These are phyloP conservation scores for Pheosia gnoma DNA, from an alignment of 2,888 invertebrate species.

Conservation along the genomic window DNA sequence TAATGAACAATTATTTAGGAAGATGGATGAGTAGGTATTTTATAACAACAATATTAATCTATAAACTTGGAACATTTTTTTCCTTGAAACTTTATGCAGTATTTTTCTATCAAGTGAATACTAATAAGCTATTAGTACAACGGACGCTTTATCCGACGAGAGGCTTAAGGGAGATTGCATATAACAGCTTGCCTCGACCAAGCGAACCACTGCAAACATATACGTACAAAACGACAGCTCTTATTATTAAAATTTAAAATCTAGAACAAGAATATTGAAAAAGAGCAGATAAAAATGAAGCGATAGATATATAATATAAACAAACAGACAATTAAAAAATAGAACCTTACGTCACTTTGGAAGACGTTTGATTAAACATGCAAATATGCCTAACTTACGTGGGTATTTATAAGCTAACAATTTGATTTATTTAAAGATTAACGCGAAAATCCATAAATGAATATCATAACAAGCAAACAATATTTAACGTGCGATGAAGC, in stretches of 20 bases:
- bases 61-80: too few species aligned
- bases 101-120: constrained; percentile 11
- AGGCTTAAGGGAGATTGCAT: neutral
- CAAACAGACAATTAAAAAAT: constrained; percentile 33
- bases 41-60: too few species aligned
- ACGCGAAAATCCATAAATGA: constrained; percentile 32
- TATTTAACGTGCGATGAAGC: constrained; percentile 67
- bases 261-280: constrained; percentile 14
- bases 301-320: constrained; percentile 24
- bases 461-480: constrained; percentile 41
- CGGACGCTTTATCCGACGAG: neutral
- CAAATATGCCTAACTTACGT: constrained; percentile 76
- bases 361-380: constrained; percentile 82
- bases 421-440: constrained; percentile 51
- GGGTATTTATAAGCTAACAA: constrained; percentile 59
- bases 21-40: too few species aligned
- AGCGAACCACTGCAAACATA: constrained; percentile 26
- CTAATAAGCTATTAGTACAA: constrained; percentile 2
- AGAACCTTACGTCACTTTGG: constrained; percentile 80
- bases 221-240: constrained; percentile 16
- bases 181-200: neutral
- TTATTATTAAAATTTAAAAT: neutral
- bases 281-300: constrained; percentile 11
- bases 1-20: too few species aligned
- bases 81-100: constrained; percentile 13